Percentiles rank a stretch among this genome's conserved stretches.
Conservation (phyloP, 2,797 vertebrate species). For the Xenopus petersii region DNA sequence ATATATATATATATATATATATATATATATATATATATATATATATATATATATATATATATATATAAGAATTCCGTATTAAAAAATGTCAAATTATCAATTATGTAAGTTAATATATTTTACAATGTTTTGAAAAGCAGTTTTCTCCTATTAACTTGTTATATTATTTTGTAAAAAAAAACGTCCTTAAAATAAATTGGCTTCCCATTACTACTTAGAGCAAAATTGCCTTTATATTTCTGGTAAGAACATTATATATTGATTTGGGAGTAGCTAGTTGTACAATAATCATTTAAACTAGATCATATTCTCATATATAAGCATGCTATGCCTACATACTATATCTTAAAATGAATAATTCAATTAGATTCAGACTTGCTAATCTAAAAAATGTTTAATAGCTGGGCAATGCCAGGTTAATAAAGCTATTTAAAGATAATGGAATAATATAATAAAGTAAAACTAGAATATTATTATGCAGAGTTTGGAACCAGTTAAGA, state of each 20-base stretch:
- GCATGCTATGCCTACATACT: neutral
- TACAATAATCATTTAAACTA: neutral
- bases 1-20: too few relatives aligned
- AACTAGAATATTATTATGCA: neutral
- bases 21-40: too few relatives aligned
- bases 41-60: too few relatives aligned
- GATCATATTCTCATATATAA: neutral
- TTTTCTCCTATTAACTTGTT: neutral
- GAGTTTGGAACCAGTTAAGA: neutral
- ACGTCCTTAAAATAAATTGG: constrained; percentile 7
- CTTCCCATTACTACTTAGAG: constrained; percentile 11
- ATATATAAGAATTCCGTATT: too few relatives aligned
- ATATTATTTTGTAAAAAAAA: constrained; percentile 4
- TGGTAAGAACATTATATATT: constrained; percentile 19
- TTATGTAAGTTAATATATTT: neutral
- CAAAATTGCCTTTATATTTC: constrained; percentile 10
- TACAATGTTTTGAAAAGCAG: constrained; percentile 1
- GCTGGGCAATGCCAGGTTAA: constrained; percentile 5
- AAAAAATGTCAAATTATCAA: too few relatives aligned
- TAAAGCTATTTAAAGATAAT: constrained; percentile 10
- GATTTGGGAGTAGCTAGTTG: constrained; percentile 2
- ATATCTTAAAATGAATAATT: constrained; percentile 5
- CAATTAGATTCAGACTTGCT: constrained; percentile 3
- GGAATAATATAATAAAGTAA: neutral
- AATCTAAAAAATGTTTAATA: neutral